phyloP scores from a whole-genome alignment of 2,113 vertebrate genomes.

The Picathartes gymnocephalus region DNA sequence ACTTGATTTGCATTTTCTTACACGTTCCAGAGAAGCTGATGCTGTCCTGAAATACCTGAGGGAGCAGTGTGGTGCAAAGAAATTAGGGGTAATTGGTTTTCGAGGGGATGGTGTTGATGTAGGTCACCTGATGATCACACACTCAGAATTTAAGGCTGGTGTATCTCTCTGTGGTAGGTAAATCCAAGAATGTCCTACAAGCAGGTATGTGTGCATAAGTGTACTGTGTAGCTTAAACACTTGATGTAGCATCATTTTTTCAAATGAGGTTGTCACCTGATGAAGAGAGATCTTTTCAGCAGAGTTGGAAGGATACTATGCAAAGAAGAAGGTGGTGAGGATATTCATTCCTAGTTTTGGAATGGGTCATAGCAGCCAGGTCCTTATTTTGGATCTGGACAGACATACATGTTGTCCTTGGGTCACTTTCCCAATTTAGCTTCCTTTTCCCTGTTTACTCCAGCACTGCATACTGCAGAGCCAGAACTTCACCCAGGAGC shows the following conservation, averaged over 20 bases:
- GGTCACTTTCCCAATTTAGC: neutral
- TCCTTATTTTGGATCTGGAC: neutral
- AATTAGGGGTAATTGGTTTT: conserved; percentile 71
- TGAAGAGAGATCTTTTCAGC: neutral
- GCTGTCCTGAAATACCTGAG: conserved; percentile 75
- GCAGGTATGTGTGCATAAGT: neutral
- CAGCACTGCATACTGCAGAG: neutral
- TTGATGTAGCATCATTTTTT: neutral
- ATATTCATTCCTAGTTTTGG: neutral
- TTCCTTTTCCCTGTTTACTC: conserved; percentile 8
- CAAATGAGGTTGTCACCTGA: neutral
- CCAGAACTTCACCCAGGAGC: neutral
- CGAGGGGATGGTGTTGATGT: conserved; percentile 79
- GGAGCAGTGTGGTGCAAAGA: conserved; percentile 65
- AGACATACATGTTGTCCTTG: neutral
- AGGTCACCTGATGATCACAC: conserved; percentile 73
- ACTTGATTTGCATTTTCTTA: neutral
- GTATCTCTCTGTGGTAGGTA: conserved; percentile 76
- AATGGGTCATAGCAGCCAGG: neutral
- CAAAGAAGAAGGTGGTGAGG: neutral
- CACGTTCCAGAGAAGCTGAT: conserved; percentile 70
- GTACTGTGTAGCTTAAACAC: neutral
- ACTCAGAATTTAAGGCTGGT: conserved; percentile 71
- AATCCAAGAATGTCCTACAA: neutral
- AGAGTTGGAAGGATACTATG: neutral